These are phyloP conservation scores for Vannuccia rotundouncinata DNA, from an alignment of 2,888 invertebrate species.

Conservation along the genomic window DNA sequence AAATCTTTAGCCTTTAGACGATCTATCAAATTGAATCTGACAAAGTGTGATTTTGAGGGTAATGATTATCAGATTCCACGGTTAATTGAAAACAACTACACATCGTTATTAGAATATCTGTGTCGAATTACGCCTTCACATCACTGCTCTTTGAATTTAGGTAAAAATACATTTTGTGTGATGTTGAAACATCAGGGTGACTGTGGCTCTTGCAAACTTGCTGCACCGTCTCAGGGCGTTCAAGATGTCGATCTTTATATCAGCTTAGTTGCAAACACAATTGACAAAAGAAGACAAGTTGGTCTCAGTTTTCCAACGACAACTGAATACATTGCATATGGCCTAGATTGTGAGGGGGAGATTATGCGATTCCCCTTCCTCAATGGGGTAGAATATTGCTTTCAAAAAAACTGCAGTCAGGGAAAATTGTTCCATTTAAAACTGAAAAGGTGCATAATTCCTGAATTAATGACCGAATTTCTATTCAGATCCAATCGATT, in stretches of 20 bases:
- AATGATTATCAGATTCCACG: neutral
- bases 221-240: too few relatives aligned
- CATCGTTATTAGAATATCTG: too few relatives aligned
- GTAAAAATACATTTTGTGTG: too few relatives aligned
- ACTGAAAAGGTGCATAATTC: neutral
- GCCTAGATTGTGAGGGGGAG: neutral
- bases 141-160: too few relatives aligned
- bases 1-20: neutral
- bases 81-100: too few relatives aligned
- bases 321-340: neutral
- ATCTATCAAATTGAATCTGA: neutral
- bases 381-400: neutral
- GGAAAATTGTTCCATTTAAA: neutral
- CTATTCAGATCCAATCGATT: too few relatives aligned
- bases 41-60: neutral
- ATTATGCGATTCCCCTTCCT: neutral
- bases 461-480: neutral
- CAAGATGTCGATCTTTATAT: too few relatives aligned
- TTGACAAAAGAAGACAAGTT: too few relatives aligned
- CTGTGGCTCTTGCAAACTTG: too few relatives aligned
- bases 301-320: too few relatives aligned
- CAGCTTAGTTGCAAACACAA: too few relatives aligned
- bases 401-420: neutral
- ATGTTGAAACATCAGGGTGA: too few relatives aligned
- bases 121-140: slow-evolving; percentile 1